Conservation (phyloP, 2,888 invertebrate genomes). For the Ormyrus thymus region DNA sequence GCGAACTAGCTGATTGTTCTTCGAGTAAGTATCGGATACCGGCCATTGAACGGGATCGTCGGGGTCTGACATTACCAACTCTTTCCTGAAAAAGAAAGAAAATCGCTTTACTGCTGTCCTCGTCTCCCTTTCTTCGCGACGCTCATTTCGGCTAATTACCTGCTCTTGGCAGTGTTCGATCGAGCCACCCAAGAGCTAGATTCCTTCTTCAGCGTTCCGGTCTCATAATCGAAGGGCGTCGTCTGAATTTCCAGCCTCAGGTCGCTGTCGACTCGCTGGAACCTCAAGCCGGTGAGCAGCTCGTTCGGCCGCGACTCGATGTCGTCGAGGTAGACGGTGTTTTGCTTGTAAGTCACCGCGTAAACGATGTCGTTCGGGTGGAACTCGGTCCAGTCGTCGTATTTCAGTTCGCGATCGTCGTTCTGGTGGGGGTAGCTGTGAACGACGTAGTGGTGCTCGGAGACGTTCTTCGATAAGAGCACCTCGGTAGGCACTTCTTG, state of each 20-base stretch:
- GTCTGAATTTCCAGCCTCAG: slow-evolving; percentile 88
- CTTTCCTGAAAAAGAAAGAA: slow-evolving; percentile 73
- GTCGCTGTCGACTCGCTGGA: slow-evolving; percentile 86
- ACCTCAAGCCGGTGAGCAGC: slow-evolving; percentile 85
- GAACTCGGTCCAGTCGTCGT: slow-evolving; percentile 74
- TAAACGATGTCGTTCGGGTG: slow-evolving; percentile 83
- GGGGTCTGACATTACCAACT: slow-evolving; percentile 78
- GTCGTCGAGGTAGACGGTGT: slow-evolving; percentile 89
- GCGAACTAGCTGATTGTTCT: slow-evolving; percentile 82
- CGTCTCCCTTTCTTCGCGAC: slow-evolving; percentile 16
- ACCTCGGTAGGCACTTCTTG: slow-evolving; percentile 71
- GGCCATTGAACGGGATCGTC: slow-evolving; percentile 79
- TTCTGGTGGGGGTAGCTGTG: not conserved
- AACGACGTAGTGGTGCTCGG: not conserved
- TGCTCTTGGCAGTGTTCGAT: slow-evolving; percentile 80
- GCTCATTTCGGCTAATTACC: slow-evolving; percentile 11
- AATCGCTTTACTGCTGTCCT: not conserved
- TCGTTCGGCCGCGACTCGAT: slow-evolving; percentile 81
- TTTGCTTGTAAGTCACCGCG: slow-evolving; percentile 83
- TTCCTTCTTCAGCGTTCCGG: slow-evolving; percentile 80
- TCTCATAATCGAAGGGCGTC: slow-evolving; percentile 87
- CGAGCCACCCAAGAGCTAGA: slow-evolving; percentile 88
- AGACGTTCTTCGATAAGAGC: not conserved
- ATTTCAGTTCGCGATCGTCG: slow-evolving; percentile 61
- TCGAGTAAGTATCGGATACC: slow-evolving; percentile 78